Evolutionary conservation across 2,888 invertebrate genomes (phyloP).

Genomic region (Tetropium fuscum): DNA sequence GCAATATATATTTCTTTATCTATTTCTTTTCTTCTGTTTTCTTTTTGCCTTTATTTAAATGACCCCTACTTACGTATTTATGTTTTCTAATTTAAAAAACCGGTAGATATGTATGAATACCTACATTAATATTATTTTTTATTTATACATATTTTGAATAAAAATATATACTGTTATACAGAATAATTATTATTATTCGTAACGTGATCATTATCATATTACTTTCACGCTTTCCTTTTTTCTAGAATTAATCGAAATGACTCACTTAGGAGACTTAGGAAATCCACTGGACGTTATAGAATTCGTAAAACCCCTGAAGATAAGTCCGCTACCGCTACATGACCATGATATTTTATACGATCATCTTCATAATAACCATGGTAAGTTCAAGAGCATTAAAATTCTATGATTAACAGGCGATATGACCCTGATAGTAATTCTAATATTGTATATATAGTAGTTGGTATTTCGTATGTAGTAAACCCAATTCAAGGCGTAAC

Average conservation of each 20-base stretch:
- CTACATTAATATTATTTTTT: too few species aligned
- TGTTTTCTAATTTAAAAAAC: too few species aligned
- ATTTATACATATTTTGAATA: too few species aligned
- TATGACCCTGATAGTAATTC: neutral
- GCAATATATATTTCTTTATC: too few species aligned
- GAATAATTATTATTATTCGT: too few species aligned
- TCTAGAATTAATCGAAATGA: conserved; percentile 54
- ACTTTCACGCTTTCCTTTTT: conserved; percentile 43
- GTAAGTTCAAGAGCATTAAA: conserved; percentile 41
- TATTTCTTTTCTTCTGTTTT: too few species aligned
- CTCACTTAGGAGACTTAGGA: conserved; percentile 54
- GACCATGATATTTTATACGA: conserved; percentile 72
- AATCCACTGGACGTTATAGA: conserved; percentile 63
- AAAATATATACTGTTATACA: too few species aligned
- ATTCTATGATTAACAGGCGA: neutral
- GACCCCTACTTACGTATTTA: too few species aligned
- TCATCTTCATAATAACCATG: conserved; percentile 54
- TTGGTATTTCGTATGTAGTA: neutral
- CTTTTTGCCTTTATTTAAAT: too few species aligned
- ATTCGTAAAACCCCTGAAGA: conserved; percentile 71
- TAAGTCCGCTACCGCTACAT: conserved; percentile 68
- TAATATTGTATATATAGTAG: neutral
- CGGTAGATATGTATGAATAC: too few species aligned
- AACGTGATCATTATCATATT: too few species aligned
- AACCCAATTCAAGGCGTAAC: neutral